These are phyloP conservation scores for Sebastolobus alascanus DNA, from an alignment of 2,797 vertebrate genomes.

Conservation along the genomic window DNA sequence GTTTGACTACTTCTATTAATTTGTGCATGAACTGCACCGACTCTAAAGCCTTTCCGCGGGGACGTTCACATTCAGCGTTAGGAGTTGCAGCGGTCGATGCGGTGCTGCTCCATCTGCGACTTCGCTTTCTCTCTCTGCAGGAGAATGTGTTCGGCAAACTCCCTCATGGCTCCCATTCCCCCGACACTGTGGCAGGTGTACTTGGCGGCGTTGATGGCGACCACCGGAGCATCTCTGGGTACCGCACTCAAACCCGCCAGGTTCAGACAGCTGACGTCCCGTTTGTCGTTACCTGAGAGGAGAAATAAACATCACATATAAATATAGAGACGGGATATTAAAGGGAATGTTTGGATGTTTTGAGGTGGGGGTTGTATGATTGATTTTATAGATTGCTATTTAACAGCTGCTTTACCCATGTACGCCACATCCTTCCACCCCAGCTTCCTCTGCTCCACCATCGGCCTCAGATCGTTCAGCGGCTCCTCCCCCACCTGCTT, in stretches of 20 bases:
- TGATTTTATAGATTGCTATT: not conserved
- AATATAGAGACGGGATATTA: too few species aligned
- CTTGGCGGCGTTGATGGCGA: conserved; percentile 85
- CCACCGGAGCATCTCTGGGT: conserved; percentile 83
- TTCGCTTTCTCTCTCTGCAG: conserved; percentile 86
- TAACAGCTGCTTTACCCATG: conserved; percentile 84
- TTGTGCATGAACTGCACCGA: too few species aligned
- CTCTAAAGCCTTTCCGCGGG: too few species aligned
- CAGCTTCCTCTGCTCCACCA: conserved; percentile 81
- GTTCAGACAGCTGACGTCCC: conserved; percentile 89
- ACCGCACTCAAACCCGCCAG: conserved; percentile 88
- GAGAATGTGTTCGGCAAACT: conserved; percentile 92
- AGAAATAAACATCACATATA: not conserved
- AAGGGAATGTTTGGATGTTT: too few species aligned
- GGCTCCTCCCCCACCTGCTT: conserved; percentile 78
- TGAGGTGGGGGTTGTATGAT: too few species aligned
- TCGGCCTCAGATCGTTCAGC: conserved; percentile 69
- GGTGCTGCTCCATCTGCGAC: conserved; percentile 74
- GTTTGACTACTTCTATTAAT: too few species aligned
- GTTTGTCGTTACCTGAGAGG: conserved; percentile 83
- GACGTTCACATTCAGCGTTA: not conserved
- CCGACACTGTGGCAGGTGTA: conserved; percentile 86
- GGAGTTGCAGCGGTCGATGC: conserved; percentile 35
- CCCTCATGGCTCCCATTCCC: conserved; percentile 88
- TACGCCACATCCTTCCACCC: conserved; percentile 93